These are phyloP conservation scores for Aythya baeri DNA, from an alignment of 2,113 vertebrate genomes.

Conservation along the genomic window DNA sequence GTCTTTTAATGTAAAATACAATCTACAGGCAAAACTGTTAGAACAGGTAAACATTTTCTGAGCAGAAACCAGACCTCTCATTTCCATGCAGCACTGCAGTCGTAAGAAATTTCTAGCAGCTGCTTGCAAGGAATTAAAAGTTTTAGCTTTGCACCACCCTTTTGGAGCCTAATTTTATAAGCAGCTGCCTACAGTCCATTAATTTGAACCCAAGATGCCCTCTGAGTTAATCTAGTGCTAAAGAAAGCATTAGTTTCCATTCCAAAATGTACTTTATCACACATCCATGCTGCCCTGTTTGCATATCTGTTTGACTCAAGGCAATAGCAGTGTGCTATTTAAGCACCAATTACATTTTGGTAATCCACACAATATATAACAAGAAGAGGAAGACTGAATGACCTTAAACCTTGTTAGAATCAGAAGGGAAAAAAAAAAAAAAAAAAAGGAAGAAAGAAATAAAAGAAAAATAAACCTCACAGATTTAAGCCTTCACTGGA, in stretches of 20 bases:
- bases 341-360: slow-evolving; percentile 25
- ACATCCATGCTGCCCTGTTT: slow-evolving; percentile 55
- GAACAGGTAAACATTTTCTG: slow-evolving; percentile 7
- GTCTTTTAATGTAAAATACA: slow-evolving; percentile 17
- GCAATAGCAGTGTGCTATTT: slow-evolving; percentile 19
- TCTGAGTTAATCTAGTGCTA: slow-evolving; percentile 40
- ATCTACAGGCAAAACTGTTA: not conserved
- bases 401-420: slow-evolving; percentile 55
- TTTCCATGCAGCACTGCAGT: not conserved
- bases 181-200: slow-evolving; percentile 65
- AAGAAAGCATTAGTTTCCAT: slow-evolving; percentile 67
- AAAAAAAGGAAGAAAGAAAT: not conserved
- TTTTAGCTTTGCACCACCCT: slow-evolving; percentile 57
- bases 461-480: not conserved
- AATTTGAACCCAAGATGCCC: slow-evolving; percentile 76
- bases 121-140: slow-evolving; percentile 55
- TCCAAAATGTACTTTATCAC: slow-evolving; percentile 66
- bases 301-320: slow-evolving; percentile 66
- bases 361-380: slow-evolving; percentile 44
- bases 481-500: slow-evolving; percentile 22
- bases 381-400: slow-evolving; percentile 35
- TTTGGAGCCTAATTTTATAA: slow-evolving; percentile 74
- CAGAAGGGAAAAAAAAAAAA: not conserved
- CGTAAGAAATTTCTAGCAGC: slow-evolving; percentile 28
- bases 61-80: slow-evolving; percentile 13